These are phyloP conservation scores for Pseudopleuronectes americanus DNA, from an alignment of 2,797 vertebrate species.

Conservation along the genomic window DNA sequence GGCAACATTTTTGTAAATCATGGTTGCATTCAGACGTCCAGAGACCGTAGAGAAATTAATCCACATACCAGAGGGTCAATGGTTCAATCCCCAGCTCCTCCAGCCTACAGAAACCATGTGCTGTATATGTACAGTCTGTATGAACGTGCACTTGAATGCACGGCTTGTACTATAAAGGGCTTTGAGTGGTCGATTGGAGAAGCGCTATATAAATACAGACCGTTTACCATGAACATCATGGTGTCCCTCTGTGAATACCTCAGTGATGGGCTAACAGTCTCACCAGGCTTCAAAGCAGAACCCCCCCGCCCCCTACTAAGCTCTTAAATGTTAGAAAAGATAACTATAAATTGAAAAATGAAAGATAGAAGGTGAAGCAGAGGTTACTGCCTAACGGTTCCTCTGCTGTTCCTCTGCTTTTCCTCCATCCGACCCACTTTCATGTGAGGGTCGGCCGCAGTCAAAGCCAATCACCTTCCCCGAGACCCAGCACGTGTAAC, in stretches of 20 bases:
- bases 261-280: constrained; percentile 38
- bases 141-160: too few relatives aligned
- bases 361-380: constrained; percentile 57
- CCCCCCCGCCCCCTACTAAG: constrained; percentile 11
- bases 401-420: constrained; percentile 12
- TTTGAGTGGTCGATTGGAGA: too few relatives aligned
- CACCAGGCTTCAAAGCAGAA: constrained; percentile 56
- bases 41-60: background rate
- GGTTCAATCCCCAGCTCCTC: too few relatives aligned
- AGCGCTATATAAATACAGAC: too few relatives aligned
- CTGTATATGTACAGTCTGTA: too few relatives aligned
- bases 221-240: constrained; percentile 8
- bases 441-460: constrained; percentile 36
- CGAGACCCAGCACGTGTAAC: constrained; percentile 14
- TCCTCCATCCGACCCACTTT: constrained; percentile 50
- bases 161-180: too few relatives aligned
- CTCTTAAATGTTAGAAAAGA: constrained; percentile 50
- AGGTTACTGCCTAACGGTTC: constrained; percentile 42
- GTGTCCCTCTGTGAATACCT: constrained; percentile 23
- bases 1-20: constrained; percentile 7
- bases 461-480: constrained; percentile 50
- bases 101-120: too few relatives aligned
- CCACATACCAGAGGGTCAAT: too few relatives aligned
- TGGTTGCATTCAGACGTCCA: constrained; percentile 19
- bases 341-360: constrained; percentile 53